Percentiles rank a stretch among this genome's conserved stretches.
These are phyloP conservation scores for Pocillopora verrucosa DNA, from an alignment of 64 coral and sea anemone genomes.

Conservation along the genomic window DNA sequence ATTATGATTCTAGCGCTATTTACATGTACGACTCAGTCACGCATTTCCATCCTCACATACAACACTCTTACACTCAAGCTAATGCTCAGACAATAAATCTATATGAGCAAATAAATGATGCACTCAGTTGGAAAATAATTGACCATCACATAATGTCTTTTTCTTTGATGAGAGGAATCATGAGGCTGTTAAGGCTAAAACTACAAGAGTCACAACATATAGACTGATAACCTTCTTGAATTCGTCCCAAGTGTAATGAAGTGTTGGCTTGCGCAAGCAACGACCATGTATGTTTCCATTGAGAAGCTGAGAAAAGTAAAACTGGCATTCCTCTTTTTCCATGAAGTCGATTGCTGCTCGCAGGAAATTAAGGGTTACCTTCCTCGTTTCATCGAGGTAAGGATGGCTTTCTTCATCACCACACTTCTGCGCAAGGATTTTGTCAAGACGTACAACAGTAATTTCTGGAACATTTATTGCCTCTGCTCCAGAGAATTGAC, in stretches of 20 bases:
- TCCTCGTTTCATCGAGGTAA: not conserved
- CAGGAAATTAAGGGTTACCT: not conserved
- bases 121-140: too few species aligned
- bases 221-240: not conserved
- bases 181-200: not conserved
- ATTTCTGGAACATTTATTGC: not conserved
- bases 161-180: too few species aligned
- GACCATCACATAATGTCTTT: too few species aligned
- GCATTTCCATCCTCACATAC: too few species aligned
- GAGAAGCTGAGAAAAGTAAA: not conserved
- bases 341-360: not conserved
- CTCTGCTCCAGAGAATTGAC: not conserved
- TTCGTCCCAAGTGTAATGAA: not conserved
- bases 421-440: not conserved
- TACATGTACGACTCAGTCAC: too few species aligned
- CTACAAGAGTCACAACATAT: not conserved
- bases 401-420: not conserved
- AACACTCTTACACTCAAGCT: too few species aligned
- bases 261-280: not conserved
- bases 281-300: not conserved
- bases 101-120: too few species aligned
- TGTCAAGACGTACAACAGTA: not conserved
- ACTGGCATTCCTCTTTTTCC: conserved; percentile 10
- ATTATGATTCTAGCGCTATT: too few species aligned
- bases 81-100: too few species aligned